Evolutionary conservation across 2,797 vertebrate genomes (phyloP), one percentile per base, ranked within the genome.

Genomic region (Chrysocyon brachyurus): DNA sequence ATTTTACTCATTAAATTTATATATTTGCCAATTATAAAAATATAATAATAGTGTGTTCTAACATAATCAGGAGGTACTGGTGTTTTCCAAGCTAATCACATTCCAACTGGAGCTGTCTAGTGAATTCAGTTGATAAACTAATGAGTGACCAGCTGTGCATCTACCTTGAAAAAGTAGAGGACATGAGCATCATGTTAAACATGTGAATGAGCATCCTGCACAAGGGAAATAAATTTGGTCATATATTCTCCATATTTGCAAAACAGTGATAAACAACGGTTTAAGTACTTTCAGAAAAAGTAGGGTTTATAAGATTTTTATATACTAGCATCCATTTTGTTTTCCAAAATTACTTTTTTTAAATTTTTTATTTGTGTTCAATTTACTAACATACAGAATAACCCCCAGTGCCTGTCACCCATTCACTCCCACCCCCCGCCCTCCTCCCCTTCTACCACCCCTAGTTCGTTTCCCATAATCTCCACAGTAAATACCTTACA

Each of bases 281-380:
- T 90, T 95, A 31, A 88, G 17, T 88, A 31, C 15, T 33, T 19
- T 49, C n/a, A 92, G 19, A 78, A 94, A 82, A 90, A 10, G 81
- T 6, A 82, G 8, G 5, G 52, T 70, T 87, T 21, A 68, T 0
- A 85, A 40, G 6, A 87, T 87, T 66, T 72, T 1, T 46, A 19
- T 72, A 36, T 63, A 59, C 2, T 78, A 86, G 46, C 26, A 68
- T 49, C 5, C 8, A 26, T 40, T 66, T 46, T n/a, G 21, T 73
- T 88, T 91, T 79, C 75, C 17, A 96, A 95, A 85, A 77, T 66
- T 85, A n/a, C n/a, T n/a, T n/a, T n/a, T n/a, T n/a, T n/a, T n/a
- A n/a, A n/a, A n/a, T n/a, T n/a, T n/a, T n/a, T n/a, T n/a, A n/a
- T n/a, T n/a, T n/a, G n/a, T n/a, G n/a, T n/a, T n/a, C n/a, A n/a